phyloP scores from a whole-genome alignment of 2,113 vertebrate genomes.

The Pelobates fuscus region DNA sequence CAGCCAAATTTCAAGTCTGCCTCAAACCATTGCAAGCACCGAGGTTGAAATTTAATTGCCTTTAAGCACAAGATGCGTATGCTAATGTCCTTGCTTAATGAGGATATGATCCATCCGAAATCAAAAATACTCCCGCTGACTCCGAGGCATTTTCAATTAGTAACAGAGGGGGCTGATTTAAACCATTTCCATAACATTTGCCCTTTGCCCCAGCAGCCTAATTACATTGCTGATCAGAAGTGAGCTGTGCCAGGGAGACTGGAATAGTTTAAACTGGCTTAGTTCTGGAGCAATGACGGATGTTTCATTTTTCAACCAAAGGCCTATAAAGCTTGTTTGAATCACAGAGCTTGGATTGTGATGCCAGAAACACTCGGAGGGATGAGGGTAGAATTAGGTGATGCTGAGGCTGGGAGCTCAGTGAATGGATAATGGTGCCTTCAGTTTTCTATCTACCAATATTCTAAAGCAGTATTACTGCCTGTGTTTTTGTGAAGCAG shows the following conservation, averaged over 20 bases:
- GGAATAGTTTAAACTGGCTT: constrained; percentile 16
- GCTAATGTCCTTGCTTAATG: constrained; percentile 55
- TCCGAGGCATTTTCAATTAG: constrained; percentile 61
- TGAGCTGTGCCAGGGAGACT: constrained; percentile 23
- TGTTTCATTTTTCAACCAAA: constrained; percentile 6
- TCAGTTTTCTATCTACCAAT: background rate
- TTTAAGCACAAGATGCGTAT: constrained; percentile 58
- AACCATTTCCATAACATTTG: constrained; percentile 62
- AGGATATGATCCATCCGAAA: constrained; percentile 54
- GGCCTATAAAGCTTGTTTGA: background rate
- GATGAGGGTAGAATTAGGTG: background rate
- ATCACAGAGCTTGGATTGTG: background rate
- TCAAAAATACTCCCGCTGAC: constrained; percentile 52
- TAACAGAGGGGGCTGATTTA: constrained; percentile 40
- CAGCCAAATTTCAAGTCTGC: constrained; percentile 20
- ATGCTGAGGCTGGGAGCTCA: too few species aligned
- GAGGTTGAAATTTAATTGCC: constrained; percentile 63
- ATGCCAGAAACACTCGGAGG: background rate
- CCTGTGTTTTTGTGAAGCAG: background rate
- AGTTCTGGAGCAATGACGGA: background rate
- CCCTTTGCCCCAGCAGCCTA: constrained; percentile 54
- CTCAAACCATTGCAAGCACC: background rate
- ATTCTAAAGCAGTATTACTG: background rate
- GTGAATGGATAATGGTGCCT: background rate
- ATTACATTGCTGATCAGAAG: constrained; percentile 54